These are phyloP conservation scores for Leptatherina wallacei DNA, from an alignment of 2,797 vertebrate genomes.

Conservation along the genomic window DNA sequence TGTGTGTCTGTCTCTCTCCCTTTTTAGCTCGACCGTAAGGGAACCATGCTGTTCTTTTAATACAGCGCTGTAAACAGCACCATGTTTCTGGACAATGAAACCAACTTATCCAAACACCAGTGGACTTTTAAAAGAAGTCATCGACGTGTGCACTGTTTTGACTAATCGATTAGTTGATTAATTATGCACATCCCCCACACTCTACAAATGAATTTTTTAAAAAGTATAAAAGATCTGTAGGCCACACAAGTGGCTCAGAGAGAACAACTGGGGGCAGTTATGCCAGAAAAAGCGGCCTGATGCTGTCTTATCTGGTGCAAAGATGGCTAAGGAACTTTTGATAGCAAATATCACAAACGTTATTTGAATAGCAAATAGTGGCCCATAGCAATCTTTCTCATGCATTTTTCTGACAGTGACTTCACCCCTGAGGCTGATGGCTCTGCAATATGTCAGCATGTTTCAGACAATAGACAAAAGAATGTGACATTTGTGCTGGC, in stretches of 20 bases:
- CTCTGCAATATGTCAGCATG: constrained; percentile 29
- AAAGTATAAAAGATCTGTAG: background rate
- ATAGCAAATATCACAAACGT: constrained; percentile 32
- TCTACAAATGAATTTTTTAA: background rate
- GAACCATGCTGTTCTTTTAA: no score
- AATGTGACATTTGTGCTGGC: constrained; percentile 52
- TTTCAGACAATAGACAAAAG: constrained; percentile 45
- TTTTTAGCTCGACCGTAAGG: no score
- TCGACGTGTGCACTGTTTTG: no score
- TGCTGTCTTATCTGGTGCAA: constrained; percentile 6
- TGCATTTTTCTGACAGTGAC: constrained; percentile 25
- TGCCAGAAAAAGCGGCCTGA: background rate
- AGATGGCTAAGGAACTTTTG: background rate
- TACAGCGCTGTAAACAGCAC: no score
- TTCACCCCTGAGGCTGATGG: constrained; percentile 24
- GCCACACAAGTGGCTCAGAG: background rate
- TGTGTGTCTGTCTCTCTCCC: no score
- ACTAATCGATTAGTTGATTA: no score
- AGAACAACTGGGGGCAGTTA: constrained; percentile 5
- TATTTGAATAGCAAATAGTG: constrained; percentile 21
- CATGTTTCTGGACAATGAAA: no score
- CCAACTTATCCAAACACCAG: no score
- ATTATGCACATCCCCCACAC: no score
- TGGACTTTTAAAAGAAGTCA: no score
- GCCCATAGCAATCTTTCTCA: constrained; percentile 3